phyloP scores from a whole-genome alignment of 1,140 invertebrate species.

The Drosophila pseudoananassae region DNA sequence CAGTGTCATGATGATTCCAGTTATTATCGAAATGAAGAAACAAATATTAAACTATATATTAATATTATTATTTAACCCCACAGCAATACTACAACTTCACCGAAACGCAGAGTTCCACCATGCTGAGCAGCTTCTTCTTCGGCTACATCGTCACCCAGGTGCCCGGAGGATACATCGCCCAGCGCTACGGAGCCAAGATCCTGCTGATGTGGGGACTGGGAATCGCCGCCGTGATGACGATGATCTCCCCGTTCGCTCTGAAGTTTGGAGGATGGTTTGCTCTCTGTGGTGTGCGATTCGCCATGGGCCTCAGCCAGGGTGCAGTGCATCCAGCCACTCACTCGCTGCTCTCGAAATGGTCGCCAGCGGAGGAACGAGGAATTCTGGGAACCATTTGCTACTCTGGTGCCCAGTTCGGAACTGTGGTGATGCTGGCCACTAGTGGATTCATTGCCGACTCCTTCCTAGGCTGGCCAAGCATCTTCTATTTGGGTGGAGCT shows the following conservation, averaged over 20 bases:
- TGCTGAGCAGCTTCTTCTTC: conserved; percentile 88
- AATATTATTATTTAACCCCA: not conserved
- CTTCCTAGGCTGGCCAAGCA: conserved; percentile 89
- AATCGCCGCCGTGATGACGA: conserved; percentile 84
- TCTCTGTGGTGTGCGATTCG: conserved; percentile 86
- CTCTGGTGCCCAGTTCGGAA: conserved; percentile 89
- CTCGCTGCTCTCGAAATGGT: conserved; percentile 92
- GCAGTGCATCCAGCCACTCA: conserved; percentile 93
- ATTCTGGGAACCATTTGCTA: conserved; percentile 86
- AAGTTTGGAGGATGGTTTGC: conserved; percentile 86
- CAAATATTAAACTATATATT: not conserved
- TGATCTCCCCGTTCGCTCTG: conserved; percentile 83
- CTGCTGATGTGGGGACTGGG: conserved; percentile 60
- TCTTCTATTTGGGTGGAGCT: conserved; percentile 91
- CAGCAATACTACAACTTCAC: conserved; percentile 43
- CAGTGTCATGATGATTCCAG: not conserved
- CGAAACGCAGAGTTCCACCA: conserved; percentile 43
- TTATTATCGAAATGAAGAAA: not conserved
- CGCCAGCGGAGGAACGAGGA: conserved; percentile 86
- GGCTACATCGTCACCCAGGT: conserved; percentile 78
- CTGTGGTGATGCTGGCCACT: conserved; percentile 88
- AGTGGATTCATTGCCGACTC: conserved; percentile 88
- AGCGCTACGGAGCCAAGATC: conserved; percentile 86
- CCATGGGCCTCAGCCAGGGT: conserved; percentile 92
- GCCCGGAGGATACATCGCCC: conserved; percentile 74